These are phyloP conservation scores for Gambusia holbrooki DNA, from an alignment of 2,113 vertebrate genomes.

Conservation along the genomic window DNA sequence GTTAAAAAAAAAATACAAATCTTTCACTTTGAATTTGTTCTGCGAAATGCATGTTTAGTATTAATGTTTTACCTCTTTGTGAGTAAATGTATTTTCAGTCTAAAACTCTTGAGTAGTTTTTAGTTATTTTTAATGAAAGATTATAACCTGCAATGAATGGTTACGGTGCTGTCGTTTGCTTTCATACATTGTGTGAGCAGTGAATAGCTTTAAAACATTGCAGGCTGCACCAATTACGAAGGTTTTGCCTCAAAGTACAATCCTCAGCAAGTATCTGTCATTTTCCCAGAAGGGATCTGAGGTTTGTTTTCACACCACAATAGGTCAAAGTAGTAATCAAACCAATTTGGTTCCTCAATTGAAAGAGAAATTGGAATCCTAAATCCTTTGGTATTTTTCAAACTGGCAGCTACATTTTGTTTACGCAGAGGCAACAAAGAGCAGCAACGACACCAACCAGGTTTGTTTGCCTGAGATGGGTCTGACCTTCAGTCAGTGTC, in stretches of 20 bases:
- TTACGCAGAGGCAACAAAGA: not conserved
- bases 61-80: not conserved
- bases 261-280: constrained; percentile 4
- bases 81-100: not conserved
- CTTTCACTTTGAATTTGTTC: not conserved
- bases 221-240: not conserved
- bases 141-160: too few species aligned
- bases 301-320: constrained; percentile 3
- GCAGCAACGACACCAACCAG: constrained; percentile 25
- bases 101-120: not conserved
- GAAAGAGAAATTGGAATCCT: constrained; percentile 33
- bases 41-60: not conserved
- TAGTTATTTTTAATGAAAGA: too few species aligned
- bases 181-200: too few species aligned
- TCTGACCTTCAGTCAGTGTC: constrained; percentile 26
- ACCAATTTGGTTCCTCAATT: constrained; percentile 29
- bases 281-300: constrained; percentile 30
- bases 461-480: constrained; percentile 25
- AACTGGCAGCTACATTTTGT: constrained; percentile 15
- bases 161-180: too few species aligned
- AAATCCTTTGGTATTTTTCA: constrained; percentile 32
- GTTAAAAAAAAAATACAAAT: not conserved
- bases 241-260: not conserved
- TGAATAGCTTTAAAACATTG: too few species aligned
- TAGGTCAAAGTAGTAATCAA: constrained; percentile 42